phyloP scores from a whole-genome alignment of 2,113 vertebrate genomes.

The Menura novaehollandiae region DNA sequence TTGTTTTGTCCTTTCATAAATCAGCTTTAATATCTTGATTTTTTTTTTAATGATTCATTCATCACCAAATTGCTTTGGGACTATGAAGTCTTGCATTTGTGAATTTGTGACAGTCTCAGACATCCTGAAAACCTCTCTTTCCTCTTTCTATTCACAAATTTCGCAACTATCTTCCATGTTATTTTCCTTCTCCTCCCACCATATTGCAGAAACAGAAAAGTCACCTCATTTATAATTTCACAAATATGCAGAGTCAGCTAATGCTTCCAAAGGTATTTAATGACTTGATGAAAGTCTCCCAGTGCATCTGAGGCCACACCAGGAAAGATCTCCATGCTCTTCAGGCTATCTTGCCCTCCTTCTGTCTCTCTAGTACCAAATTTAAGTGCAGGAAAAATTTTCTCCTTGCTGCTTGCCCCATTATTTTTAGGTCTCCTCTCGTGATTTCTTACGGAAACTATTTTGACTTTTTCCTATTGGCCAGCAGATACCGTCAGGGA shows the following conservation, averaged over 20 bases:
- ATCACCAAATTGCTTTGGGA: not conserved
- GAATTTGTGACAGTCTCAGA: not conserved
- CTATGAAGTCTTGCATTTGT: not conserved
- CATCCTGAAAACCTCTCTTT: not conserved
- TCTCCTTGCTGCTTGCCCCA: not conserved
- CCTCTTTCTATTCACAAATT: not conserved
- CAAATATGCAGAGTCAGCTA: not conserved
- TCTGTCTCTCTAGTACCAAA: not conserved
- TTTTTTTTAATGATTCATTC: not conserved
- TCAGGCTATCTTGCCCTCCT: not conserved
- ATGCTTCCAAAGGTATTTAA: not conserved
- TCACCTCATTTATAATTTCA: not conserved
- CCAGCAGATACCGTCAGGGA: not conserved
- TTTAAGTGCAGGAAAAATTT: not conserved
- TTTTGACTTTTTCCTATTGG: not conserved
- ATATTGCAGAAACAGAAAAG: not conserved
- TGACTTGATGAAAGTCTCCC: not conserved
- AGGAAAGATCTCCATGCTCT: not conserved
- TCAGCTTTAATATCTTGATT: not conserved
- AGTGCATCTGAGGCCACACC: not conserved
- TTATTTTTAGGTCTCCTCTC: not conserved
- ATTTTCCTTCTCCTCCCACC: not conserved
- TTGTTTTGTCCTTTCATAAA: not conserved
- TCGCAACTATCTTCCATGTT: not conserved
- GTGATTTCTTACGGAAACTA: not conserved